Evolutionary conservation across 2,113 vertebrate genomes (phyloP), one percentile per base, ranked within the genome.

Genomic region (Anguilla rostrata): DNA sequence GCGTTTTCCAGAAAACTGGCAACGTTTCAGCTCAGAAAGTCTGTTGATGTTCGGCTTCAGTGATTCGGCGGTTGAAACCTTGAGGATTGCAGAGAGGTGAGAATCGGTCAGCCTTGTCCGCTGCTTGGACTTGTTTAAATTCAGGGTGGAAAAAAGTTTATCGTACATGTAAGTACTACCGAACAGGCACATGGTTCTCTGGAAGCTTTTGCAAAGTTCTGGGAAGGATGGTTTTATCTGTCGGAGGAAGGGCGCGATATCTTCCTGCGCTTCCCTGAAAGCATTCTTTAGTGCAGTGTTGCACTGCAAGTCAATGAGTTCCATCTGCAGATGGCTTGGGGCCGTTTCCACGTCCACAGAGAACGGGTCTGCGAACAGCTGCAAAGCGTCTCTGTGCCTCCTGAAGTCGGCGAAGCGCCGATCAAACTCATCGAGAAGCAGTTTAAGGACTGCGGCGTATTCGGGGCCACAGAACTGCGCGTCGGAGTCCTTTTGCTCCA

Each of bases 111-210:
- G 43, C 29, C 14, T 7, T n/a, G 81, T n/a, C 14, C 81, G 22
- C 22, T 83, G 43, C n/a, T 56, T 83, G 41, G 43, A 83, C n/a
- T 83, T 83, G 81, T 83, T 83, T n/a, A 56, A n/a, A 29, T 83
- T 83, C 46, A 53, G 18, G 22, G 81, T 53, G 46, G 81, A 83
- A 7, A 26, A 26, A 22, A 66, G 60, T 66, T 66, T 66, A 0
- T 66, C 60, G 22, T 26, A 66, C 18, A 53, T 83, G 49, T 83
- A 83, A 12, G 41, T 53, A 34, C 43, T 83, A 43, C 46, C 81
- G 8, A 83, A 83, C 81, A 83, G 7, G 29, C 43, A 29, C 43
- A 57, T 56, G 20, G 15, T 29, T 83, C 43, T 83, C 11, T 29
- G 41, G 26, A 82, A 82, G 2, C 39, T n/a, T 34, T 53, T 49